These are phyloP conservation scores for Lacerta bilineata DNA, from an alignment of 2,797 vertebrate species.

Conservation along the genomic window DNA sequence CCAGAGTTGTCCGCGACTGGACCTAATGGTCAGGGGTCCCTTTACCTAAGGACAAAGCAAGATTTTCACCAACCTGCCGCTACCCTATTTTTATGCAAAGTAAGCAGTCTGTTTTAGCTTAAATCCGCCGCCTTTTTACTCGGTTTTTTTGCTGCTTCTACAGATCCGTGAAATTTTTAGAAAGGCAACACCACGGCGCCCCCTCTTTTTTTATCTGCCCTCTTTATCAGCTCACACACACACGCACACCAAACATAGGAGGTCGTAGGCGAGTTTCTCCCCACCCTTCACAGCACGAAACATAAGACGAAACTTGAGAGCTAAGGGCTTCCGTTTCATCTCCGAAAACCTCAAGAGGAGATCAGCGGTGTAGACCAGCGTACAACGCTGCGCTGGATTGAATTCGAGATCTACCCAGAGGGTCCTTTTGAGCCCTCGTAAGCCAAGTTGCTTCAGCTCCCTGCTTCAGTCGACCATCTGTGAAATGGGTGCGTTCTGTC, in stretches of 20 bases:
- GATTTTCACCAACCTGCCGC: neutral
- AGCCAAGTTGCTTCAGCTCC: too few species aligned
- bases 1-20: too few species aligned
- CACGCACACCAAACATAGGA: neutral
- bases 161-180: too few species aligned
- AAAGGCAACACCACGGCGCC: too few species aligned
- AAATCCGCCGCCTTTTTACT: neutral
- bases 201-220: too few species aligned
- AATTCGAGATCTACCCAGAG: neutral
- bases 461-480: neutral
- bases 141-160: neutral
- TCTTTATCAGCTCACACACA: neutral
- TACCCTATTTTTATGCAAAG: too few species aligned
- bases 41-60: too few species aligned
- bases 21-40: too few species aligned
- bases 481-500: neutral
- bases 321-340: neutral
- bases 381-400: neutral
- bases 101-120: neutral
- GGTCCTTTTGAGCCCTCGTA: neutral
- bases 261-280: neutral
- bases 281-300: neutral
- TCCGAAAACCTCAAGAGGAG: neutral
- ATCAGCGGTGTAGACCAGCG: neutral
- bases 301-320: neutral